These are phyloP conservation scores for Myrmecophaga tridactyla DNA, from an alignment of 2,113 vertebrate genomes.

Conservation along the genomic window DNA sequence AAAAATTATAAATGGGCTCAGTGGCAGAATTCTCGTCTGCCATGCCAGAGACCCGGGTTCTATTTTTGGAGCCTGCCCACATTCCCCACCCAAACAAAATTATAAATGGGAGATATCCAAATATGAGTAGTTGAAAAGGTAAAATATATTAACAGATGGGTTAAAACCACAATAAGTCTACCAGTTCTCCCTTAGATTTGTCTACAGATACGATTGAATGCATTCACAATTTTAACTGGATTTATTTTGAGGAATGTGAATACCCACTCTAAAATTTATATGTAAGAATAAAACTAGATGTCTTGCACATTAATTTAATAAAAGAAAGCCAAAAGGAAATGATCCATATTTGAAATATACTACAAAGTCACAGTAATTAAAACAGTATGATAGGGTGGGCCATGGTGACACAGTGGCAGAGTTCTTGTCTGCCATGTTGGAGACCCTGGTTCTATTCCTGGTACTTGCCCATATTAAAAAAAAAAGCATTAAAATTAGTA, in stretches of 20 bases:
- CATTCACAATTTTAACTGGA: not conserved
- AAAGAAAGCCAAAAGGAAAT: not conserved
- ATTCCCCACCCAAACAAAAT: no score
- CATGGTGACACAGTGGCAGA: no score
- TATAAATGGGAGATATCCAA: constrained; percentile 48
- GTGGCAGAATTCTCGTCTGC: no score
- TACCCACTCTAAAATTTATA: not conserved
- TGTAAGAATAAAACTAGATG: not conserved
- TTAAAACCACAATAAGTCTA: not conserved
- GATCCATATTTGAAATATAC: not conserved
- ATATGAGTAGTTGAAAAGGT: not conserved
- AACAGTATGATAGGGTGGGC: not conserved
- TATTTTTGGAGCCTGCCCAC: no score
- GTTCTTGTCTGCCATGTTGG: no score
- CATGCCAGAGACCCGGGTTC: no score
- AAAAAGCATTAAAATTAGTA: no score
- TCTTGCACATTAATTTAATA: not conserved
- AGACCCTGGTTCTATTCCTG: no score
- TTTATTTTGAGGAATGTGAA: not conserved
- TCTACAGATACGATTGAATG: not conserved
- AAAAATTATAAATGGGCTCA: not conserved
- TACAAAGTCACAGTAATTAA: not conserved
- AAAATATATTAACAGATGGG: not conserved
- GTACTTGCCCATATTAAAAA: no score
- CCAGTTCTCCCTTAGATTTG: not conserved